Base-by-base conservation (phyloP, 2,113 vertebrate genomes). In the human region DNA sequence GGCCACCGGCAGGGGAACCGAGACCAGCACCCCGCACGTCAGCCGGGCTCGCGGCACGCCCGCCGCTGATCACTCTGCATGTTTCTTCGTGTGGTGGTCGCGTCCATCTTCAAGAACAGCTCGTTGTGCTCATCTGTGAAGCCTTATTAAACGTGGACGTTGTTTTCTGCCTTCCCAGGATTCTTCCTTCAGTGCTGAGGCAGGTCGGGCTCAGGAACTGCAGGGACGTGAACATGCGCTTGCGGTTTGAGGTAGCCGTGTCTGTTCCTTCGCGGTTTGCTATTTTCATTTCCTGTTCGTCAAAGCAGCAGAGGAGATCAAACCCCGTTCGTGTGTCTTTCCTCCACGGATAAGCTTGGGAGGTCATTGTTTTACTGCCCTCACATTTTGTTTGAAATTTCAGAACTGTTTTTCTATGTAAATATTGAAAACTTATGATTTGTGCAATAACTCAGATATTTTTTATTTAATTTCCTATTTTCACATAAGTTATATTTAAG, bases 401-500 rank as follows among this genome's bases (percentile, higher is more conserved):
- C 96, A 83, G 20, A 97, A 97, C 96, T 98, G 98, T 98, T 98
- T 99, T 98, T 95, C 98, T 98, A 93, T 99, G 99, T 99, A 99
- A 98, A 99, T 99, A 99, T 97, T 94, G 97, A 98, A 98, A 96
- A 98, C 96, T 94, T 99, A 98, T 99, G 97, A 99, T 99, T 99
- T 99, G 99, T 99, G 99, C 99, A 99, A 99, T 99, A 99, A 99
- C 98, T 98, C 98, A 98, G 98, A 99, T 98, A 98, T 99, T 98
- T 99, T 99, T 99, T 99, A 99, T 99, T 99, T 99, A 99, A 99
- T 99, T 99, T 99, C 98, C 95, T 99, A 98, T 98, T 99, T 98
- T 98, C 98, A 98, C 97, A 97, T 99, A 99, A 99, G 99, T 99
- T 99, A 98, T 99, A 99, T 99, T 99, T 98, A 98, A 99, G 97